Conservation (phyloP, 2,113 vertebrate genomes). For the Peucedramus taeniatus region DNA sequence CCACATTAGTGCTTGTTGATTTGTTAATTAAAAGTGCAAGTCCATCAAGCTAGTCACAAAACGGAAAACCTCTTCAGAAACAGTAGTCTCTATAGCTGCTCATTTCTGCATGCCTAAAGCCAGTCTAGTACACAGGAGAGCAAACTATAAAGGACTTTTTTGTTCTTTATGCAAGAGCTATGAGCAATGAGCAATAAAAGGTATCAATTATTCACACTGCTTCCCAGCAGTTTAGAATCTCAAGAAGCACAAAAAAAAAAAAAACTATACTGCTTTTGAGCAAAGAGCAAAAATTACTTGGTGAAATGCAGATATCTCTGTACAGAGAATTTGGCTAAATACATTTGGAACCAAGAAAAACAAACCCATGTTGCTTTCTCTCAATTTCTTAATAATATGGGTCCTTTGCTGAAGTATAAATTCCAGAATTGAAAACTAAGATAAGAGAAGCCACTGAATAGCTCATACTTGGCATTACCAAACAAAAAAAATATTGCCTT, state of each 20-base stretch:
- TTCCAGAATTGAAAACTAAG: background rate
- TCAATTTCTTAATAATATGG: background rate
- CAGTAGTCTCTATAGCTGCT: background rate
- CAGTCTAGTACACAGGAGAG: slow-evolving; percentile 30
- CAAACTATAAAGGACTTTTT: slow-evolving; percentile 51
- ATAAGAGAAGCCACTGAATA: background rate
- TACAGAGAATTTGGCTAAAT: background rate
- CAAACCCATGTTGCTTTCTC: background rate
- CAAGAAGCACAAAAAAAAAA: background rate
- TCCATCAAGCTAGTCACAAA: slow-evolving; percentile 37
- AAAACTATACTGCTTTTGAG: background rate
- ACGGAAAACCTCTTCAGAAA: slow-evolving; percentile 1
- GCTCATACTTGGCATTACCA: background rate
- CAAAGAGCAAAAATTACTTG: background rate
- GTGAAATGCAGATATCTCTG: background rate
- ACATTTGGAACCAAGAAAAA: background rate
- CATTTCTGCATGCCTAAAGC: slow-evolving; percentile 43
- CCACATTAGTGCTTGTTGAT: background rate
- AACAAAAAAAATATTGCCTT: background rate
- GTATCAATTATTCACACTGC: slow-evolving; percentile 69
- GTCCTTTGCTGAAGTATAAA: background rate
- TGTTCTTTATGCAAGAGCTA: slow-evolving; percentile 65
- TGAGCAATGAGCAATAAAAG: slow-evolving; percentile 63
- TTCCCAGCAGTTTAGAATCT: slow-evolving; percentile 58
- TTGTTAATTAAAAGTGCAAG: slow-evolving; percentile 57